Evolutionary conservation across 2,113 vertebrate genomes (phyloP), one percentile per base, ranked within the genome.

Genomic region (Ctenodactylus gundi): DNA sequence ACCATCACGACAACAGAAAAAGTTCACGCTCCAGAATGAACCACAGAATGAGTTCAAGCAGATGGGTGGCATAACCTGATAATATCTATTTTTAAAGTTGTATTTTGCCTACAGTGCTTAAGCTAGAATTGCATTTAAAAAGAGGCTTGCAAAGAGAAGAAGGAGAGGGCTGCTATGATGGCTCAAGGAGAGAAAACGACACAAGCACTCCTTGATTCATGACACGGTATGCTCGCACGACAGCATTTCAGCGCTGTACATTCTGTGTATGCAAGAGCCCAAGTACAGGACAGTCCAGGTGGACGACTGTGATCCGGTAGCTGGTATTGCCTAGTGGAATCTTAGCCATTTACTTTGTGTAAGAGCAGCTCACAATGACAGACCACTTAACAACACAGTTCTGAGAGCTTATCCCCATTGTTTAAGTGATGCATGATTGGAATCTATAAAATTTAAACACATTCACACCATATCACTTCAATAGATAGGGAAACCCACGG

Each of bases 401-500:
- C 31, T 62, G 31, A 62, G 23, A 62, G 36, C 41, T 34, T 11
- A 11, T 20, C 7, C 23, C 34, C 10, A 25, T 51, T 55, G 10
- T 31, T 76, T 29, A 75, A 49, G 3, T 27, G 57, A 20, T 31
- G 1, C 3, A 29, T 39, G 31, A 46, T 31, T 44, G 13, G 31
- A 72, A 81, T 62, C 27, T 81, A 36, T 75, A 46, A 94, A 86
- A 83, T 65, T 60, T 85, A 17, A 57, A 89, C 46, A 76, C 23
- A 64, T 31, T 70, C 76, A 65, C 39, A 77, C 9, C 86, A 83
- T 65, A 70, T 90, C 44, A 49, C 76, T 83, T 41, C 62, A 29
- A 60, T 70, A 8, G 88, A 36, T 49, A 84, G 73, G 11, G 13
- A 60, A 95, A 76, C 6, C 31, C 21, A 29, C 85, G 15, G 84